Base-by-base conservation (phyloP, 2,888 invertebrate genomes). In the Phlogophora meticulosa region DNA sequence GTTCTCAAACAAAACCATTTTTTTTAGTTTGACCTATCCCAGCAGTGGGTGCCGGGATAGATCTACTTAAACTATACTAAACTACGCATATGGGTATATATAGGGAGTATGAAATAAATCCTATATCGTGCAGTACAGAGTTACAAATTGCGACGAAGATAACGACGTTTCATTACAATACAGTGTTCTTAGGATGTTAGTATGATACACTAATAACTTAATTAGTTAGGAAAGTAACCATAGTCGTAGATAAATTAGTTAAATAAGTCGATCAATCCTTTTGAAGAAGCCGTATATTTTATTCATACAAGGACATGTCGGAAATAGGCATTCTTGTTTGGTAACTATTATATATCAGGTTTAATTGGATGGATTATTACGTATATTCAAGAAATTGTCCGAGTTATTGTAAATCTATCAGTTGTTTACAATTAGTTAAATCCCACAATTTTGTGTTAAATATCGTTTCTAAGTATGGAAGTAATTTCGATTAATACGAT, bases 351-450 rank as follows among this genome's bases (percentile, higher is more conserved):
- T 32, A 59, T 36, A 42, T 45, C 13, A 20, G 45, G 22, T 56
- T 40, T 64, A 64, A 76, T 64, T 67, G 72, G 66, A 49, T 67
- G 72, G 66, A 49, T 63, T 63, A 51, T 66, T 63, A 73, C 11
- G 17, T 22, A 34, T 60, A 55, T 48, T 56, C 2, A 36, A 34
- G 49, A 63, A 79, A 70, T 65, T 46, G 45, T 17, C 28, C 2
- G 36, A 32, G 13, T 73, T 64, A 78, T 73, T 68, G 38, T 10
- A 62, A 7, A 46, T 24, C 20, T 24, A 56, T 64, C 55, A 73
- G 40, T 56, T 67, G 64, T 64, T 72, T 45, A 17, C 20, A 66
- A 63, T 61, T 56, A 40, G 45, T 67, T 17, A 40, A 49, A 60
- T 78, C 58, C 58, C 61, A 71, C 46, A 66, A 63, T 76, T 52